Evolutionary conservation across 1,140 invertebrate genomes (phyloP), one percentile per base, ranked within the genome.

Genomic region (Chymomyza costata): DNA sequence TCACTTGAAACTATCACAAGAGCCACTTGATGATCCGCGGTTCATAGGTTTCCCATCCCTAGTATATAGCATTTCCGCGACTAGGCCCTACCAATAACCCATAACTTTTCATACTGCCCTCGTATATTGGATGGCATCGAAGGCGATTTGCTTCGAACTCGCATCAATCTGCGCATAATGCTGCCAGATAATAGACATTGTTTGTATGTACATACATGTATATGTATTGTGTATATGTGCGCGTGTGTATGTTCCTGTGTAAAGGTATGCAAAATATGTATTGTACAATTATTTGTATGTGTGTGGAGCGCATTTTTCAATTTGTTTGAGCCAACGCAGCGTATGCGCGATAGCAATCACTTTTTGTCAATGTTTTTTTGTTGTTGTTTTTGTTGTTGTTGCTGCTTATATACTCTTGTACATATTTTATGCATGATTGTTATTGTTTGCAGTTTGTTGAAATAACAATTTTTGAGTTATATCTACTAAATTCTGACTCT

Each of bases 111-210:
- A n/a, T n/a, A n/a, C n/a, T n/a, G n/a, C n/a, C n/a, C n/a, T n/a
- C n/a, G n/a, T n/a, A n/a, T n/a, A n/a, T n/a, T n/a, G n/a, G n/a
- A n/a, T n/a, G n/a, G n/a, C n/a, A n/a, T n/a, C n/a, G n/a, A n/a
- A n/a, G n/a, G n/a, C n/a, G n/a, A n/a, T n/a, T n/a, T n/a, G n/a
- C n/a, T n/a, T 40, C 41, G 67, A 71, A 57, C 62, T 56, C 67
- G 66, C 63, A 71, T 73, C 68, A 71, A 71, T 71, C 68, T 73
- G 68, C 63, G 63, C 68, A 71, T 71, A 71, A 71, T 71, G 64
- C 68, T 58, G 40, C 31, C 63, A 43, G 68, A 67, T 71, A 71
- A 73, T 71, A 71, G 68, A 73, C 68, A 73, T 71, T 71, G 68
- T 71, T 71, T 73, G 67, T 71, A 64, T 66, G 67, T 67, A 43